These are phyloP conservation scores for Conopomorpha cramerella DNA, from an alignment of 1,140 invertebrate genomes.

Conservation along the genomic window DNA sequence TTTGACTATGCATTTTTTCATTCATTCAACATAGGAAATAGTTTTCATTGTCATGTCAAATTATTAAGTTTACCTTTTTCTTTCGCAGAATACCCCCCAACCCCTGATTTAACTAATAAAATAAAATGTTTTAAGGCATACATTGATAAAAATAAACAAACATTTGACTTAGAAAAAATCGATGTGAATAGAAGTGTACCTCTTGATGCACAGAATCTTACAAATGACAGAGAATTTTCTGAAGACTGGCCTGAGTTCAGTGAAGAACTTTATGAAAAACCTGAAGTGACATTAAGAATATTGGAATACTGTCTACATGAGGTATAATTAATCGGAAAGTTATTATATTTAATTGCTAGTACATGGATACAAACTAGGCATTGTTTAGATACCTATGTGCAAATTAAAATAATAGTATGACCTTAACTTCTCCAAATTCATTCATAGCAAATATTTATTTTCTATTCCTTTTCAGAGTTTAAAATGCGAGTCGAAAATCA, in stretches of 20 bases:
- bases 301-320: slow-evolving; percentile 77
- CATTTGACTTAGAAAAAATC: slow-evolving; percentile 64
- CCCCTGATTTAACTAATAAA: slow-evolving; percentile 49
- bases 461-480: slow-evolving; percentile 44
- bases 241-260: slow-evolving; percentile 66
- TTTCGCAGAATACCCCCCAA: slow-evolving; percentile 58
- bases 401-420: too few relatives aligned
- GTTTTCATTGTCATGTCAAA: too few relatives aligned
- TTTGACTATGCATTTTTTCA: too few relatives aligned
- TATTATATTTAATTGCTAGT: slow-evolving; percentile 7
- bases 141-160: slow-evolving; percentile 57
- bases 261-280: slow-evolving; percentile 67
- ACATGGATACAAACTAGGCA: too few relatives aligned
- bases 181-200: slow-evolving; percentile 66
- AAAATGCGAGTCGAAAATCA: slow-evolving; percentile 48
- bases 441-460: slow-evolving; percentile 8
- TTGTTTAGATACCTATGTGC: too few relatives aligned
- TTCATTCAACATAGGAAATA: too few relatives aligned
- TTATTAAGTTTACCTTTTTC: slow-evolving; percentile 5
- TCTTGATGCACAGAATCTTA: slow-evolving; percentile 68
- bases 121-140: slow-evolving; percentile 61
- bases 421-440: too few relatives aligned
- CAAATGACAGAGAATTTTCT: slow-evolving; percentile 64
- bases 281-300: slow-evolving; percentile 66
- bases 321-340: slow-evolving; percentile 44